phyloP scores from a whole-genome alignment of 2,888 invertebrate genomes.

The Nemapogon koenigi region DNA sequence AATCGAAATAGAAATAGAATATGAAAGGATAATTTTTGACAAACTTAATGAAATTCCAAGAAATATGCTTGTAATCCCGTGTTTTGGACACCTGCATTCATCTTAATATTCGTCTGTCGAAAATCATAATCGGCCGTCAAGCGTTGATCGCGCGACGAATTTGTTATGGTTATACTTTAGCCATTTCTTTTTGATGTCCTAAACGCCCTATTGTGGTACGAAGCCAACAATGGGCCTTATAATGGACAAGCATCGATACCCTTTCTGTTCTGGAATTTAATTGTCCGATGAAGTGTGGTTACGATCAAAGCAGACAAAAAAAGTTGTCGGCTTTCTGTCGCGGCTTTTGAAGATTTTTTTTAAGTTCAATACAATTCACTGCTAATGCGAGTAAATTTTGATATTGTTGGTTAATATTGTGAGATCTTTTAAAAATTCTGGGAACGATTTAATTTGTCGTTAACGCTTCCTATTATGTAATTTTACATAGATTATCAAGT shows the following conservation, averaged over 20 bases:
- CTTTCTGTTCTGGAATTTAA: constrained; percentile 59
- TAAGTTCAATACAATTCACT: constrained; percentile 4
- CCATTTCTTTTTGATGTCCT: constrained; percentile 57
- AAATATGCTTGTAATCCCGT: no score
- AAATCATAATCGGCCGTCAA: constrained; percentile 33
- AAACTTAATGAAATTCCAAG: no score
- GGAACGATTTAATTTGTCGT: no score
- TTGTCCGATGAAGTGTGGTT: constrained; percentile 63
- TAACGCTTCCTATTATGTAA: no score
- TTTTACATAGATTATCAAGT: no score
- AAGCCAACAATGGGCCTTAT: constrained; percentile 57
- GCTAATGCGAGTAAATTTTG: constrained; percentile 5
- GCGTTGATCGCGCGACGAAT: constrained; percentile 55
- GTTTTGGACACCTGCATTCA: neutral
- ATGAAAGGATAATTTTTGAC: no score
- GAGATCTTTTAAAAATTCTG: no score
- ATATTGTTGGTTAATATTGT: constrained; percentile 5
- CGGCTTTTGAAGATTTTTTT: constrained; percentile 5
- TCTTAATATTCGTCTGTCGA: constrained; percentile 42
- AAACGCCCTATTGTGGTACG: constrained; percentile 56
- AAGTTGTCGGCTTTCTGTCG: neutral
- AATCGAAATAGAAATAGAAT: no score
- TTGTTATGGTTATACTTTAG: constrained; percentile 52
- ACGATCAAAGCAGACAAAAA: constrained; percentile 15
- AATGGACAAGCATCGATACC: constrained; percentile 58